These are phyloP conservation scores for Psittacula echo DNA, from an alignment of 2,797 vertebrate genomes.

Conservation along the genomic window DNA sequence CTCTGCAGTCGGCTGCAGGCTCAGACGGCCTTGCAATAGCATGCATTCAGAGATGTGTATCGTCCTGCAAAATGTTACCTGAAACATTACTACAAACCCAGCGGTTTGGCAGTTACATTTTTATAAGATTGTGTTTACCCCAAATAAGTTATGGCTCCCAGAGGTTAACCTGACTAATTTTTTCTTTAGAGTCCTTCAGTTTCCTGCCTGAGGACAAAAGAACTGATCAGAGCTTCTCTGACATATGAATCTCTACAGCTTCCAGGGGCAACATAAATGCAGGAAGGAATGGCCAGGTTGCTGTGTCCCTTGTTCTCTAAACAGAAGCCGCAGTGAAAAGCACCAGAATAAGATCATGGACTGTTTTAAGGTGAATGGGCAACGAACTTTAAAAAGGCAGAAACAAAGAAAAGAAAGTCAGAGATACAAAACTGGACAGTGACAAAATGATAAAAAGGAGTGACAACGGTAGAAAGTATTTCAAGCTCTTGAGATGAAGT, in stretches of 20 bases:
- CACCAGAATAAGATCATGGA: neutral
- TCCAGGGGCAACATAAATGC: neutral
- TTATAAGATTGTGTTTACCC: neutral
- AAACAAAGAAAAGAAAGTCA: neutral
- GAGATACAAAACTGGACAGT: neutral
- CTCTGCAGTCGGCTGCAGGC: neutral
- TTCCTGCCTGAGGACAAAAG: neutral
- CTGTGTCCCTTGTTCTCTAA: neutral
- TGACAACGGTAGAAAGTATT: neutral
- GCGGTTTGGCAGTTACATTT: neutral
- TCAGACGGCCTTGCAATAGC: neutral
- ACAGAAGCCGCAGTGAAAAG: neutral
- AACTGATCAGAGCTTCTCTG: neutral
- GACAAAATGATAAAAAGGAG: neutral
- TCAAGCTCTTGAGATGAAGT: neutral
- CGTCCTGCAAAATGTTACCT: neutral
- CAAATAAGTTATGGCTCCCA: neutral
- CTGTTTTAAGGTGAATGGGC: neutral
- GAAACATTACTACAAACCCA: neutral
- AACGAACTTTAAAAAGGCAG: neutral
- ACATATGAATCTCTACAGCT: neutral
- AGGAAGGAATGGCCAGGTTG: neutral
- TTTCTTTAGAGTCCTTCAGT: neutral
- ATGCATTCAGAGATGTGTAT: neutral
- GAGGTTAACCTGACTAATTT: neutral